Evolutionary conservation across 1,140 invertebrate species (phyloP), one percentile per base, ranked within the genome.

Genomic region (Drosophila lini): DNA sequence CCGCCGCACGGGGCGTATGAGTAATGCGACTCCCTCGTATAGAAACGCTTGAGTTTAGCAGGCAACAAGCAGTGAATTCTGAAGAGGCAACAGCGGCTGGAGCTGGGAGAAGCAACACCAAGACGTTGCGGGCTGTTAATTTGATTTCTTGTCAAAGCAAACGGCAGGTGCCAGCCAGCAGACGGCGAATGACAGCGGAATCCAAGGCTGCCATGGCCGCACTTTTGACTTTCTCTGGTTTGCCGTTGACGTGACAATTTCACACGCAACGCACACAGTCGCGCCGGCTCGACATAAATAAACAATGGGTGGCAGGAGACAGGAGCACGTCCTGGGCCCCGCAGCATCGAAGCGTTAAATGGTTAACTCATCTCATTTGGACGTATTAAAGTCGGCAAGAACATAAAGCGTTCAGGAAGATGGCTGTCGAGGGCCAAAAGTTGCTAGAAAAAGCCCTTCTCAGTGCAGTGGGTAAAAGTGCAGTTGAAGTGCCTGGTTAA

Each of bases 211-310:
- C 79, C 75, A n/a, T 11, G 78, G 76, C 74, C 75, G 74, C 79
- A 81, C 82, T 79, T 86, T 86, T 86, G 83, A 88, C 75, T 88
- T 79, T 68, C 71, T 59, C 73, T 47, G 67, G 60, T 64, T 64
- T 74, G 67, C 38, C 57, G 82, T 70, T 88, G 82, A 86, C 83
- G 82, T 86, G 82, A 88, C 82, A 88, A 82, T 86, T 86, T 86
- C 83, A 86, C 82, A 88, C 82, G 67, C 58, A 60, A 60, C 74
- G 53, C 81, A 52, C 64, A 65, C 78, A 34, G 47, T 58, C 55
- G 61, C 73, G 70, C 68, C 71, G 65, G 58, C 38, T 60, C 56
- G 50, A 78, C 73, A 81, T 81, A 81, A 81, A 81, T 81, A 81
- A 81, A 81, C 79, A 81, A 81, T 81, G 74, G 67, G 62, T 62